Evolutionary conservation across 2,113 vertebrate species (phyloP), one percentile per base, ranked within the genome.

Genomic region (Pollimyrus isidori): DNA sequence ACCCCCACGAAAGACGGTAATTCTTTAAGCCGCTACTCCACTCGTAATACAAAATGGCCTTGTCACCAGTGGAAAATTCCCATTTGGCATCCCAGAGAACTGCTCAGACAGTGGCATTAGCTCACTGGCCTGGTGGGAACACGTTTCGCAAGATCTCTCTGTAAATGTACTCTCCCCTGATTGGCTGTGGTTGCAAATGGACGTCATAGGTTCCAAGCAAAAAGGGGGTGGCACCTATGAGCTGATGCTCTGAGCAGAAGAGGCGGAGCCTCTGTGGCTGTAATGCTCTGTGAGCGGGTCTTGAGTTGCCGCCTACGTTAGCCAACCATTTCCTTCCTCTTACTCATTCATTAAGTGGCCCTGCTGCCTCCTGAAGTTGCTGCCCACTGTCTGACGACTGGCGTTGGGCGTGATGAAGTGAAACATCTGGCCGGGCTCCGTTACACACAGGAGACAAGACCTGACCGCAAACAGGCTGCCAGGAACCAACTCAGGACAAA

Each of bases 251-350:
- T 39, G 86, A 50, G 50, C 23, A 48, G n/a, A 26, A 26, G 83
- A 30, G 82, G 49, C 5, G 49, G 46, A 26, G 46, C 30, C 73
- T 7, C 73, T 0, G 73, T 80, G 73, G n/a, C 73, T 15, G 73
- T 7, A 80, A 10, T 42, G 52, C 58, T 23, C 15, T 50, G 58
- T 23, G 46, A 30, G n/a, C 1, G 45, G 48, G 23, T n/a, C 26
- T 4, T 21, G 49, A 10, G 87, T 23, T 26, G 26, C 45, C 48
- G 53, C 62, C 91, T 48, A 89, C 26, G 76, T 21, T 76, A 46
- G 76, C 91, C 88, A 92, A 89, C 92, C 89, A 92, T 92, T 94
- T 94, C 92, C 90, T 94, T 93, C 90, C 92, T 83, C 83, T 46
- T 90, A 88, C 88, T 91, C 91, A 91, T 35, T 89, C 85, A 88